phyloP scores from a whole-genome alignment of 2,797 vertebrate species.

The Ambastaia sidthimunki region DNA sequence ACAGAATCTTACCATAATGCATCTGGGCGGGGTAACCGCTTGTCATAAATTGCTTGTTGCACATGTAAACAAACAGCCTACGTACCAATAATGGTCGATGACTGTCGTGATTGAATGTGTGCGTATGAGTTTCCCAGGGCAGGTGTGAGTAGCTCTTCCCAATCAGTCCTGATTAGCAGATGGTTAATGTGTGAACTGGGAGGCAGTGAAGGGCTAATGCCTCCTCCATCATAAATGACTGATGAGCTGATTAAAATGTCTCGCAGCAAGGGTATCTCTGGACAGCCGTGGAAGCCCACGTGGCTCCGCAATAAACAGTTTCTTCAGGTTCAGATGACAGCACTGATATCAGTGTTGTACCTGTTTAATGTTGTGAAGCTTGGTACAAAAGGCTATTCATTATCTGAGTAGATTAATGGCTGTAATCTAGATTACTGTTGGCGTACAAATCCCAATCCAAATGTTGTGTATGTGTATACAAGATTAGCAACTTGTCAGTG shows the following conservation, averaged over 20 bases:
- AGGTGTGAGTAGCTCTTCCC: slow-evolving; percentile 19
- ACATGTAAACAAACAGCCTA: slow-evolving; percentile 21
- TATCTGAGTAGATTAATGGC: slow-evolving; percentile 19
- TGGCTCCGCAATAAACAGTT: not conserved
- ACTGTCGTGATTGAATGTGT: not conserved
- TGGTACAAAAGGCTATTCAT: not conserved
- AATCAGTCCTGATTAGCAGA: slow-evolving; percentile 53
- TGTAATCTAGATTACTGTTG: slow-evolving; percentile 26
- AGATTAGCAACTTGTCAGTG: slow-evolving; percentile 28
- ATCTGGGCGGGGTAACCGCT: not conserved
- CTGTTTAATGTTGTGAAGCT: not conserved
- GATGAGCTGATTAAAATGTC: slow-evolving; percentile 52
- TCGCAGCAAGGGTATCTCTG: slow-evolving; percentile 42
- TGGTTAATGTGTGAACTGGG: slow-evolving; percentile 55
- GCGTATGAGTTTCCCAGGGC: not conserved
- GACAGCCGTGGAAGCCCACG: not conserved
- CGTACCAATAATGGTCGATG: not conserved
- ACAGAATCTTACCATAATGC: not conserved
- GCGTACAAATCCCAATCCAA: slow-evolving; percentile 32
- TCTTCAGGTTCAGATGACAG: not conserved
- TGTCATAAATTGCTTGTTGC: not conserved
- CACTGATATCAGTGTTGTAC: not conserved
- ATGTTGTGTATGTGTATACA: not conserved
- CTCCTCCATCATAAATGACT: slow-evolving; percentile 43
- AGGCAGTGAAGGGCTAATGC: slow-evolving; percentile 40